A percentile compares a stretch with the other conserved stretches of the same genome.
These are phyloP conservation scores for Brachionus rubens DNA, from an alignment of 1,140 invertebrate genomes.

Conservation along the genomic window DNA sequence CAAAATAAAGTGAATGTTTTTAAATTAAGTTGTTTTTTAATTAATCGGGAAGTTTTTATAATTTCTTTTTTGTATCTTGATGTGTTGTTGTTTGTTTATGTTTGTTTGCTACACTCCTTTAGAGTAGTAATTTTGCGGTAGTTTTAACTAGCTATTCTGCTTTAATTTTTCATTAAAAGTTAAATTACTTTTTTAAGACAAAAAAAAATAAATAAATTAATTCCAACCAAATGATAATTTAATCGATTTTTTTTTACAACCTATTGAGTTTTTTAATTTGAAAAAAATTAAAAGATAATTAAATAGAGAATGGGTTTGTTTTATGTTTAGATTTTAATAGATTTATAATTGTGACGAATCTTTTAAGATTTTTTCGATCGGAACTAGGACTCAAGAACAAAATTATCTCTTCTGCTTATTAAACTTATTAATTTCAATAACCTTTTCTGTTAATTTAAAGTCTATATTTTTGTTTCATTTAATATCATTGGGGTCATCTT, in stretches of 20 bases:
- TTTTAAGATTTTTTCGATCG: too few species aligned
- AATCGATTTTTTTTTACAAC: constrained; percentile 33
- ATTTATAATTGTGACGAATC: neutral
- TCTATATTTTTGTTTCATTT: too few species aligned
- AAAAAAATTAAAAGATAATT: neutral
- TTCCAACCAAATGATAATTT: neutral
- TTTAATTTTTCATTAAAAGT: neutral
- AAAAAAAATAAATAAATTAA: neutral
- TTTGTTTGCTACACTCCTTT: neutral
- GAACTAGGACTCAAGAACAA: too few species aligned
- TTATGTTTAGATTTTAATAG: neutral
- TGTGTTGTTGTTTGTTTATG: neutral
- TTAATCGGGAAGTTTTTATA: too few species aligned
- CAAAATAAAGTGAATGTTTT: neutral
- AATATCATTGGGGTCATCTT: too few species aligned
- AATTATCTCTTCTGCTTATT: too few species aligned
- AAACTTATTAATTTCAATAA: too few species aligned
- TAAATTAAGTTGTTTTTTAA: too few species aligned
- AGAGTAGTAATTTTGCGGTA: neutral
- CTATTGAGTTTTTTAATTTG: constrained; percentile 28
- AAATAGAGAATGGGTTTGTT: neutral
- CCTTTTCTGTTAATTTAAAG: too few species aligned
- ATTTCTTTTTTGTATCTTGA: too few species aligned
- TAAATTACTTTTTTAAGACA: too few species aligned
- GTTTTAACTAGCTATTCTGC: neutral